phyloP scores from a whole-genome alignment of 1,140 invertebrate species.

The Anthonomus grandis region DNA sequence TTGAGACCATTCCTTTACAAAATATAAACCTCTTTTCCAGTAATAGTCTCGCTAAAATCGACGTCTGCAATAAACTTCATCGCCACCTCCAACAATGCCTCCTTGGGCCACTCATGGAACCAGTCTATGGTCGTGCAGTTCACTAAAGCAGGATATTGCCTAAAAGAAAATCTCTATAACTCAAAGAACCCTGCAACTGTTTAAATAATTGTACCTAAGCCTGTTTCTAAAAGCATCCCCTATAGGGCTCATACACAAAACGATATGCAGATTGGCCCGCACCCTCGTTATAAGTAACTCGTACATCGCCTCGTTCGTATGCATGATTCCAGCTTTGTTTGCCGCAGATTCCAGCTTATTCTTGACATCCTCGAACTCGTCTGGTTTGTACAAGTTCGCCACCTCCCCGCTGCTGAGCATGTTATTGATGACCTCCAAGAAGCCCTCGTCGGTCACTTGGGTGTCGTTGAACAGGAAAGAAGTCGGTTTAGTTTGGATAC shows the following conservation, averaged over 20 bases:
- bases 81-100: slow-evolving; percentile 81
- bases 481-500: slow-evolving; percentile 70
- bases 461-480: slow-evolving; percentile 82
- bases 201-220: slow-evolving; percentile 46
- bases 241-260: slow-evolving; percentile 83
- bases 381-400: slow-evolving; percentile 75
- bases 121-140: slow-evolving; percentile 86
- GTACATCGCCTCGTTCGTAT: slow-evolving; percentile 66
- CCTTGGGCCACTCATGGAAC: slow-evolving; percentile 82
- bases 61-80: slow-evolving; percentile 66
- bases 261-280: slow-evolving; percentile 72
- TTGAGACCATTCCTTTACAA: not conserved
- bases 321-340: slow-evolving; percentile 60
- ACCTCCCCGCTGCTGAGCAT: slow-evolving; percentile 82
- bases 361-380: slow-evolving; percentile 83
- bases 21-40: slow-evolving; percentile 52
- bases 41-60: slow-evolving; percentile 64
- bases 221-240: slow-evolving; percentile 74
- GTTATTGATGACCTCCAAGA: slow-evolving; percentile 86
- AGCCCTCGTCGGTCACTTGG: slow-evolving; percentile 75
- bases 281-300: slow-evolving; percentile 74
- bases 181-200: not conserved
- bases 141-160: slow-evolving; percentile 80
- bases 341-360: slow-evolving; percentile 62
- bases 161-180: not conserved